phyloP scores from a whole-genome alignment of 2,797 vertebrate species.

The Erethizon dorsatum region DNA sequence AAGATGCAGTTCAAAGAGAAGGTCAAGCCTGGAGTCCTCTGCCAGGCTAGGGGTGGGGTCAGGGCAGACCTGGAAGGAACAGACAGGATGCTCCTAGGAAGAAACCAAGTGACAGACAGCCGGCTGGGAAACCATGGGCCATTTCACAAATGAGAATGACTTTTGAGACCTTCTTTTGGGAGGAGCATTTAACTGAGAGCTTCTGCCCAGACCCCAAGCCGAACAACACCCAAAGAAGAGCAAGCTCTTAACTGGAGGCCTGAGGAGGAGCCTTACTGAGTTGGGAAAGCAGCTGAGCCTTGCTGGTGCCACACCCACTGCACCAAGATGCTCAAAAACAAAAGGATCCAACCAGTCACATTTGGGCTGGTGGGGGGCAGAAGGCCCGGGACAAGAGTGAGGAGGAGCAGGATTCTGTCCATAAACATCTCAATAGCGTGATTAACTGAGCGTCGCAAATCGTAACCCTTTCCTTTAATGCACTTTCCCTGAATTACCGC shows the following conservation, averaged over 20 bases:
- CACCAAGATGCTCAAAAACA: slow-evolving; percentile 29
- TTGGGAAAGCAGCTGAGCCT: background rate
- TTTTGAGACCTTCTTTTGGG: background rate
- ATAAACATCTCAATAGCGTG: slow-evolving; percentile 92
- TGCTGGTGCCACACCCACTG: rapidly evolving
- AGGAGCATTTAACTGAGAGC: slow-evolving; percentile 50
- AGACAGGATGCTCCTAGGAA: background rate
- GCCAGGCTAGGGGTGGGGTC: background rate
- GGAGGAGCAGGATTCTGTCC: slow-evolving; percentile 89
- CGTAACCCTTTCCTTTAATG: slow-evolving; percentile 91
- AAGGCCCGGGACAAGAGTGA: slow-evolving; percentile 83
- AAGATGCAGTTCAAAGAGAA: slow-evolving; percentile 8
- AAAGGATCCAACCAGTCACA: slow-evolving; percentile 10
- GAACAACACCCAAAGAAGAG: background rate
- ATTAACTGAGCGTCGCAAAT: slow-evolving; percentile 94
- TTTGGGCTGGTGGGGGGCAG: slow-evolving; percentile 41
- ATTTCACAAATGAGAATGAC: background rate
- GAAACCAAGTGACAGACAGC: background rate
- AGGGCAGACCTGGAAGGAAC: background rate
- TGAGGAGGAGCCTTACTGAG: rapidly evolving
- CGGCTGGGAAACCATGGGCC: background rate
- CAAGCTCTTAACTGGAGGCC: background rate
- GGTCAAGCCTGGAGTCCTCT: background rate
- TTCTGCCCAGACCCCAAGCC: slow-evolving; percentile 49
- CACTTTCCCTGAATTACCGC: slow-evolving; percentile 87